Conservation (phyloP, 1,140 invertebrate genomes). For the Hyposmocoma kahamanoa region DNA sequence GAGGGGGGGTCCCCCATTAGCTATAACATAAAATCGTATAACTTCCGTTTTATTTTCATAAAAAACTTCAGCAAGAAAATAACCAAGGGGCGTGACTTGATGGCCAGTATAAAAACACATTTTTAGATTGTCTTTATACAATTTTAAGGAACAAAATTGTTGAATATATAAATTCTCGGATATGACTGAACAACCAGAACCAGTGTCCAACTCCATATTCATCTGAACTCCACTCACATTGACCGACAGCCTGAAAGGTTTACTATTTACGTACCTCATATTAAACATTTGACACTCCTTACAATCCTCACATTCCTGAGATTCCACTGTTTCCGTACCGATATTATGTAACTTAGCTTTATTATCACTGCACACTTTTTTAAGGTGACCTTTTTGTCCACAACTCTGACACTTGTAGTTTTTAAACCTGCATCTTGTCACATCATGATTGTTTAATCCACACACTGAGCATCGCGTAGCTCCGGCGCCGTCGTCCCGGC, state of each 20-base stretch:
- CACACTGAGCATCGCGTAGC: neutral
- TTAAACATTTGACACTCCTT: conserved; percentile 1
- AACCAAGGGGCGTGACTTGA: neutral
- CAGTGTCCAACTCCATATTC: neutral
- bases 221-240: neutral
- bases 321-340: neutral
- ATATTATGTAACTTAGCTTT: neutral
- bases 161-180: neutral
- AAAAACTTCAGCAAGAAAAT: neutral
- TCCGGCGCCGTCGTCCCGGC: neutral
- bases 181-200: neutral
- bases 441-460: neutral
- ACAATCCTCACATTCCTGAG: neutral
- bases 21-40: neutral
- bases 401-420: neutral
- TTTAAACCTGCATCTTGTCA: neutral
- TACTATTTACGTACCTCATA: neutral
- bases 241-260: neutral
- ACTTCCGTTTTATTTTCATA: neutral
- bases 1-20: neutral
- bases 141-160: neutral
- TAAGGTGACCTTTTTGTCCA: neutral
- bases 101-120: conserved; percentile 4
- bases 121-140: neutral
- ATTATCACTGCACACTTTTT: conserved; percentile 2